These are phyloP conservation scores for Cygnus olor DNA, from an alignment of 2,797 vertebrate genomes.

Conservation along the genomic window DNA sequence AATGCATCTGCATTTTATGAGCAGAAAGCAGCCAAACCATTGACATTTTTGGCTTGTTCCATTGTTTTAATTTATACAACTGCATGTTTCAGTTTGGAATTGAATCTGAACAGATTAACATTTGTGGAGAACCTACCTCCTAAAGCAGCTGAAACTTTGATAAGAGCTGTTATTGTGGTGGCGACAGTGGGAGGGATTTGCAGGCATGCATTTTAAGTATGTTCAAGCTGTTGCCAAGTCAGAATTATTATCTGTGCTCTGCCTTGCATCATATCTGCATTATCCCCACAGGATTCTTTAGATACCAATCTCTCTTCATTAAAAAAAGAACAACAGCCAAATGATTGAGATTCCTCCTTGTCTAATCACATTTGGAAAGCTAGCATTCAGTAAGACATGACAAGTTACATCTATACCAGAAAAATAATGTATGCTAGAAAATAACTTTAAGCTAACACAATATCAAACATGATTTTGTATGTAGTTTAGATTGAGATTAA, in stretches of 20 bases:
- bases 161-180: slow-evolving; percentile 44
- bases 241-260: slow-evolving; percentile 55
- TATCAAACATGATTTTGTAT: neutral
- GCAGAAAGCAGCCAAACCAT: neutral
- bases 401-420: neutral
- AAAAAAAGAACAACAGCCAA: neutral
- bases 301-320: slow-evolving; percentile 47
- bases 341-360: slow-evolving; percentile 1
- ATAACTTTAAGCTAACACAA: neutral
- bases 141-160: neutral
- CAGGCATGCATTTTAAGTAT: slow-evolving; percentile 23
- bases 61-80: neutral
- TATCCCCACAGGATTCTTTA: slow-evolving; percentile 55
- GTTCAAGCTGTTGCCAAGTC: slow-evolving; percentile 11
- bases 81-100: neutral
- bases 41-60: neutral
- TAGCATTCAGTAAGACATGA: neutral
- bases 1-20: neutral
- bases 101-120: neutral
- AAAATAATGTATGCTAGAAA: neutral
- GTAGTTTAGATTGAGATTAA: neutral
- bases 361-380: neutral
- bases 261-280: slow-evolving; percentile 46
- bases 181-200: slow-evolving; percentile 56
- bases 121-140: slow-evolving; percentile 1